Evolutionary conservation across 2,888 invertebrate genomes (phyloP).

Genomic region (Athrips mouffetella): DNA sequence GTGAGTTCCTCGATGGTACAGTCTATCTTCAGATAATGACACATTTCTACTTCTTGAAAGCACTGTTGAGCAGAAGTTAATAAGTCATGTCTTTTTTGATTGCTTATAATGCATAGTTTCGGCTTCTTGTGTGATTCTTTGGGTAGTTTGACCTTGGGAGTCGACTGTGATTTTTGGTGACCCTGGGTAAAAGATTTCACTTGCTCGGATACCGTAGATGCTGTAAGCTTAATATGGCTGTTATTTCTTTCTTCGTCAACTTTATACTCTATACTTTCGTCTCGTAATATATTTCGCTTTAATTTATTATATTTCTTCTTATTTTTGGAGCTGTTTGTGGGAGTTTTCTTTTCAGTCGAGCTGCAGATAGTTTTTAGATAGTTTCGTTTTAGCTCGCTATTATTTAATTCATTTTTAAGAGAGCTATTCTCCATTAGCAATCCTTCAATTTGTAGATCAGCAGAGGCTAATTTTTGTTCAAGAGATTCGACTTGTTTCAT

Average conservation of each 20-base stretch:
- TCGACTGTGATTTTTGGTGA: neutral
- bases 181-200: too few relatives aligned
- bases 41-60: neutral
- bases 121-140: neutral
- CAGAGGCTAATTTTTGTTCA: neutral
- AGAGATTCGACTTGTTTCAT: neutral
- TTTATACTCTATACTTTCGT: neutral
- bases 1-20: neutral
- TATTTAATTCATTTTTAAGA: neutral
- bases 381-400: neutral
- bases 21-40: neutral
- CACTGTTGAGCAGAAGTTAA: neutral
- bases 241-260: neutral
- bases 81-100: neutral
- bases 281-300: neutral
- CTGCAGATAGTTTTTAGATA: neutral
- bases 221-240: neutral
- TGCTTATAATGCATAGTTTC: neutral
- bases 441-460: neutral
- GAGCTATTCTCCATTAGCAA: neutral
- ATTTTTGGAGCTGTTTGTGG: neutral
- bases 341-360: neutral
- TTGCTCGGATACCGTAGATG: too few relatives aligned
- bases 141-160: neutral
- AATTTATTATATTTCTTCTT: neutral